Evolutionary conservation across 2,113 vertebrate genomes (phyloP).

Genomic region (Ciconia boyciana): DNA sequence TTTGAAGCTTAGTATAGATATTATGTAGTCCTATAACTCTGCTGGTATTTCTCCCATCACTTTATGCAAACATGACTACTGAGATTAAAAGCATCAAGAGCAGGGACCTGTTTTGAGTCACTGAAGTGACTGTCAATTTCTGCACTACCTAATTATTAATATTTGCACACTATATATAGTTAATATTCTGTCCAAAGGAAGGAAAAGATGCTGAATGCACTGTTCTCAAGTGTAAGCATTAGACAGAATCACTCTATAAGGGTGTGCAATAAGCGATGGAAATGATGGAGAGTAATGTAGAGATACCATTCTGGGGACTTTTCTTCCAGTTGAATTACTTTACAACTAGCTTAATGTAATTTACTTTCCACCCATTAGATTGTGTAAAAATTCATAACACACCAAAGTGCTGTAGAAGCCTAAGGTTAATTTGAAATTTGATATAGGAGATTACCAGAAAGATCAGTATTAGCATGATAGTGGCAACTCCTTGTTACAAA

Average conservation of each 20-base stretch:
- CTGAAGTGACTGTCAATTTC: neutral
- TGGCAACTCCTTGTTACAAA: neutral
- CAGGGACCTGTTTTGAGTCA: neutral
- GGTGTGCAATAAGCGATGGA: neutral
- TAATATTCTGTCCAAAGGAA: neutral
- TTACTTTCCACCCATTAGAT: neutral
- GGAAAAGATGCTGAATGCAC: neutral
- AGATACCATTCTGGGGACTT: neutral
- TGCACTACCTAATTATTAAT: neutral
- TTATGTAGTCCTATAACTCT: neutral
- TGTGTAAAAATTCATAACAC: neutral
- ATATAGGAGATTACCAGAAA: neutral
- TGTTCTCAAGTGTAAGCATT: neutral
- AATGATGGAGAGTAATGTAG: neutral
- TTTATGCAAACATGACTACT: neutral
- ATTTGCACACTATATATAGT: neutral
- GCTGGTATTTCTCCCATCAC: neutral
- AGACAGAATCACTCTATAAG: neutral
- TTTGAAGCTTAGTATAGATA: neutral
- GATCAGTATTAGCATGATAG: neutral
- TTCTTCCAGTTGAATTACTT: neutral
- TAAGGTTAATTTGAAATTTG: neutral
- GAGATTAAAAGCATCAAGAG: neutral
- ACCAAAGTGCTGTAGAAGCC: neutral
- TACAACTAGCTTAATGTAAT: neutral